These are phyloP conservation scores for Pyrgus malvae DNA, from an alignment of 2,888 invertebrate species.

Conservation along the genomic window DNA sequence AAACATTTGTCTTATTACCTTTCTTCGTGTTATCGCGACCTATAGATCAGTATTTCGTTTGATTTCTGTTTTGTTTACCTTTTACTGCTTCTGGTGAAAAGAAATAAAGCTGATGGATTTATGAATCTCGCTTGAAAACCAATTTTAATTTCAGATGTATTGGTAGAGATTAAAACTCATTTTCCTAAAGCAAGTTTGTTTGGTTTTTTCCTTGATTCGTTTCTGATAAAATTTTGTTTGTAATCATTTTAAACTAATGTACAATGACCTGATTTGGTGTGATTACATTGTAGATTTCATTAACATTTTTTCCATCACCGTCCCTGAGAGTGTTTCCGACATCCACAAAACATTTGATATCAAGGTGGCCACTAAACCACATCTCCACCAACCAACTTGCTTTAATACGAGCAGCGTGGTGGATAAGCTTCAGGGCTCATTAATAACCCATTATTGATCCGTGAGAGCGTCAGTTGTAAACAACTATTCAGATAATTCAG, in stretches of 20 bases:
- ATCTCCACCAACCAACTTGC: too few species aligned
- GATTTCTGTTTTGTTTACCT: conserved; percentile 18
- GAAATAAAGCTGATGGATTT: conserved; percentile 18
- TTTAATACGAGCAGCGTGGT: too few species aligned
- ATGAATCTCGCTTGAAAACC: not conserved
- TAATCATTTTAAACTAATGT: not conserved
- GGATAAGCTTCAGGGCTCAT: too few species aligned
- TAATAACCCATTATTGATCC: too few species aligned
- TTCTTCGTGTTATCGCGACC: conserved; percentile 9
- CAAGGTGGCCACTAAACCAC: too few species aligned
- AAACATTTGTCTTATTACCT: conserved; percentile 11
- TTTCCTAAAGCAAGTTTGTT: not conserved
- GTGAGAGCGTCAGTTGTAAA: too few species aligned
- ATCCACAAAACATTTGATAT: too few species aligned
- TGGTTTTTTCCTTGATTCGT: not conserved
- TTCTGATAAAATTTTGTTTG: not conserved
- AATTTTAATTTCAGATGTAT: not conserved
- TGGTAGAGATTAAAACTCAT: not conserved
- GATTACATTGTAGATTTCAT: too few species aligned
- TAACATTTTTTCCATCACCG: too few species aligned
- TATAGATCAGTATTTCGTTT: conserved; percentile 21
- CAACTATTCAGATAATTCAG: too few species aligned
- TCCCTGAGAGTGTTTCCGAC: too few species aligned
- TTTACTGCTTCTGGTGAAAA: conserved; percentile 9
- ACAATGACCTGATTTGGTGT: too few species aligned